phyloP scores from a whole-genome alignment of 2,888 invertebrate species.

The Limnephilus auricula region DNA sequence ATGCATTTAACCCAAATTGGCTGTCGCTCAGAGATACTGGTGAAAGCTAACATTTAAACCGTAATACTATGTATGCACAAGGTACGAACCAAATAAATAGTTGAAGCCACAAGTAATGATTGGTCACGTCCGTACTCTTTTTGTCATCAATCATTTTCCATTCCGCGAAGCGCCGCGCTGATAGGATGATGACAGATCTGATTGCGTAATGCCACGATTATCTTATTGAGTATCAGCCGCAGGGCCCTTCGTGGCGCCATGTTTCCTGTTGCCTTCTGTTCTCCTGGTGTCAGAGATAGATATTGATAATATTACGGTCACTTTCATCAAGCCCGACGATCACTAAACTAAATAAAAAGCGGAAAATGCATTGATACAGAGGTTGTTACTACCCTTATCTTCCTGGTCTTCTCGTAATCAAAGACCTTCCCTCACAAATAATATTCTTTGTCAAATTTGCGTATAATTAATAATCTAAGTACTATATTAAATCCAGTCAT shows the following conservation, averaged over 20 bases:
- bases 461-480: too few relatives aligned
- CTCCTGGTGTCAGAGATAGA: neutral
- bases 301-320: neutral
- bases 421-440: too few relatives aligned
- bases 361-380: too few relatives aligned
- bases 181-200: neutral
- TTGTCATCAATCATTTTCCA: neutral
- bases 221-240: neutral
- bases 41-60: neutral
- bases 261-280: neutral
- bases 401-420: too few relatives aligned
- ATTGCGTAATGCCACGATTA: neutral
- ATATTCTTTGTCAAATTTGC: too few relatives aligned
- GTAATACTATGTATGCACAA: neutral
- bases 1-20: neutral
- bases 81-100: neutral
- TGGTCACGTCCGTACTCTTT: neutral
- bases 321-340: neutral
- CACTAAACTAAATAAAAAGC: too few relatives aligned
- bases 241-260: neutral
- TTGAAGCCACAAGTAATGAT: neutral
- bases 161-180: slow-evolving; percentile 2
- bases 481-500: too few relatives aligned
- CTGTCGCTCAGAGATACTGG: neutral
- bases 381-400: too few relatives aligned